phyloP scores from a whole-genome alignment of 2,888 invertebrate genomes.

The Actias luna region DNA sequence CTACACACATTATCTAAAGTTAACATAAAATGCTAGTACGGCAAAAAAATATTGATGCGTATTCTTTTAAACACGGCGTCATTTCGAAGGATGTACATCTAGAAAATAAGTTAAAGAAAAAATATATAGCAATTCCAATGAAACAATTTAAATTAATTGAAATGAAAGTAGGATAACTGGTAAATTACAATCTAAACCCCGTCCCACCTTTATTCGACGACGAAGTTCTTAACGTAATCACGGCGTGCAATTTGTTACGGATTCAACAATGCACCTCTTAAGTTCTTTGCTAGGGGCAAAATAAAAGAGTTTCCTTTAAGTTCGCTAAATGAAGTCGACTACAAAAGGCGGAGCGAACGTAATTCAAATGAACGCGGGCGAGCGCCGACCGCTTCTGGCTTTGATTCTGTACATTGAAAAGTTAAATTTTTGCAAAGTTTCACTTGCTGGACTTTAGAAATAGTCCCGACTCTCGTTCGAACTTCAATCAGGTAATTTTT shows the following conservation, averaged over 20 bases:
- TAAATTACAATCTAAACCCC: constrained; percentile 62
- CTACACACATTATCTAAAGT: no score
- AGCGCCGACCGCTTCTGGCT: constrained; percentile 59
- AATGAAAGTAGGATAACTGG: constrained; percentile 48
- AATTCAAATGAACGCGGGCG: constrained; percentile 75
- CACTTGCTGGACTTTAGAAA: constrained; percentile 62
- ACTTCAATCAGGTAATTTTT: constrained; percentile 28
- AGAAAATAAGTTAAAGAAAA: not conserved
- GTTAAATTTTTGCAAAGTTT: constrained; percentile 76
- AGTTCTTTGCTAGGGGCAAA: constrained; percentile 65
- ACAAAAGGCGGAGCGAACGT: constrained; percentile 75
- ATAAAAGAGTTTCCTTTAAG: constrained; percentile 74
- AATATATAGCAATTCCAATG: not conserved
- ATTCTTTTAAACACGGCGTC: no score
- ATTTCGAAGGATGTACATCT: no score
- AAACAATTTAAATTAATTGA: constrained; percentile 45
- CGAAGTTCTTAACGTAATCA: constrained; percentile 70
- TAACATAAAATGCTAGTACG: no score
- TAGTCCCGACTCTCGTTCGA: constrained; percentile 56
- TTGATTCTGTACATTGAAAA: constrained; percentile 73
- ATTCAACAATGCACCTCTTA: constrained; percentile 80
- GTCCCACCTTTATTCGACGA: constrained; percentile 45
- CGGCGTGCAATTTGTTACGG: constrained; percentile 77
- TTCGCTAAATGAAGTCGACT: constrained; percentile 79
- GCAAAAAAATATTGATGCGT: no score